These are phyloP conservation scores for Gryllus longicercus DNA, from an alignment of 2,888 invertebrate genomes.

Conservation along the genomic window DNA sequence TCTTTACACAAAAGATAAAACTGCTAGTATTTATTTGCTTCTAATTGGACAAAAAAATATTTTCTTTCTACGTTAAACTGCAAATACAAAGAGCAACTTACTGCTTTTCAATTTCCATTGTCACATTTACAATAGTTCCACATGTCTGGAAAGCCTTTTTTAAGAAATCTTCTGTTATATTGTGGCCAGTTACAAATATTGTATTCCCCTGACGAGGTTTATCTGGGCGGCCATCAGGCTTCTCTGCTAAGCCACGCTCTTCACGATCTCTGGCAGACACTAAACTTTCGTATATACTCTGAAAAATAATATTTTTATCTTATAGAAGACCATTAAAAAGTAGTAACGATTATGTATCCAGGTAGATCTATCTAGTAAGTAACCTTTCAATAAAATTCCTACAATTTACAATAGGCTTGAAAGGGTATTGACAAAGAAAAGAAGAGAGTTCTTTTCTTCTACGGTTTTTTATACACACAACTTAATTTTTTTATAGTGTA, in stretches of 20 bases:
- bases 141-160: conserved; percentile 70
- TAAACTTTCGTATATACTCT: conserved; percentile 72
- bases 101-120: conserved; percentile 81
- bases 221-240: conserved; percentile 47
- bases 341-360: too few relatives aligned
- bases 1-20: too few relatives aligned
- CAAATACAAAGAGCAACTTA: conserved; percentile 44
- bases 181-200: conserved; percentile 75
- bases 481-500: too few relatives aligned
- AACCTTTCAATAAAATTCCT: neutral
- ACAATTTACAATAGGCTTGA: neutral
- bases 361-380: too few relatives aligned
- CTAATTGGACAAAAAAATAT: too few relatives aligned
- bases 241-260: conserved; percentile 50
- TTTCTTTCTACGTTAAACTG: too few relatives aligned
- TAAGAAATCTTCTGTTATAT: conserved; percentile 74
- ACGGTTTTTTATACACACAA: too few relatives aligned
- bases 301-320: conserved; percentile 27
- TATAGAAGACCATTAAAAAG: too few relatives aligned
- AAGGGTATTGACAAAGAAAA: too few relatives aligned
- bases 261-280: conserved; percentile 65
- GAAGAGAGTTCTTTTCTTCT: too few relatives aligned
- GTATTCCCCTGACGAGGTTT: conserved; percentile 75
- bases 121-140: conserved; percentile 74
- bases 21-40: too few relatives aligned